Conservation (phyloP, 2,888 invertebrate genomes). For the Salpingus planirostris region DNA sequence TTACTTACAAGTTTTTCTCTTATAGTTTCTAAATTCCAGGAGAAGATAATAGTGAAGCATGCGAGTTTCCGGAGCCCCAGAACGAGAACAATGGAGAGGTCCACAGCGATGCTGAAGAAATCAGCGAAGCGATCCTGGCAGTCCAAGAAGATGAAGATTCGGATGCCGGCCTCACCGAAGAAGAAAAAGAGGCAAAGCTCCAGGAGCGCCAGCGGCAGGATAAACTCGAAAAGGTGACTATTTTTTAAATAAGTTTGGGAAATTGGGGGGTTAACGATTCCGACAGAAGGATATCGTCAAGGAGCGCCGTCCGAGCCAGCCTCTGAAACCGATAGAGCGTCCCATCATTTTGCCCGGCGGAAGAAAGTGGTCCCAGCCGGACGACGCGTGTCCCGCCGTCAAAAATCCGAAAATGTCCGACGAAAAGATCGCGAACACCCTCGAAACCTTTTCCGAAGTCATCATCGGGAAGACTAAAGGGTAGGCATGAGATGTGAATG, state of each 20-base stretch:
- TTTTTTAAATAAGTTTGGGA: background rate
- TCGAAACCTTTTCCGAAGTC: conserved; percentile 78
- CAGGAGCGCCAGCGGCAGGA: conserved; percentile 23
- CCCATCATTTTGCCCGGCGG: conserved; percentile 72
- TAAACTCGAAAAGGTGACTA: conserved; percentile 34
- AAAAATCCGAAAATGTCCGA: conserved; percentile 61
- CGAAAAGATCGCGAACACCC: conserved; percentile 76
- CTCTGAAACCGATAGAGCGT: conserved; percentile 55
- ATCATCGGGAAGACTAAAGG: conserved; percentile 77
- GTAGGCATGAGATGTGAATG: conserved; percentile 47
- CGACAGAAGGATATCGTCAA: too few species aligned
- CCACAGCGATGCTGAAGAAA: too few species aligned
- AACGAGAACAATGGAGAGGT: too few species aligned
- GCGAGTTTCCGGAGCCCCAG: too few species aligned
- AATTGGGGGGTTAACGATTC: conserved; percentile 1
- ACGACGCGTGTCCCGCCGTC: conserved; percentile 52
- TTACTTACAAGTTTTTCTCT: too few species aligned
- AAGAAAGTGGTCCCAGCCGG: conserved; percentile 69
- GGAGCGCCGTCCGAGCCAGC: conserved; percentile 42
- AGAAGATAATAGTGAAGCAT: too few species aligned
- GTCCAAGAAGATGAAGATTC: conserved; percentile 29
- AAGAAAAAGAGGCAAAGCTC: conserved; percentile 23
- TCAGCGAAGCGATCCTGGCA: too few species aligned
- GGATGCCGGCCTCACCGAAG: conserved; percentile 27
- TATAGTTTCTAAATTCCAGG: too few species aligned